Conservation (phyloP, 2,888 invertebrate species). For the Eupithecia tripunctaria region DNA sequence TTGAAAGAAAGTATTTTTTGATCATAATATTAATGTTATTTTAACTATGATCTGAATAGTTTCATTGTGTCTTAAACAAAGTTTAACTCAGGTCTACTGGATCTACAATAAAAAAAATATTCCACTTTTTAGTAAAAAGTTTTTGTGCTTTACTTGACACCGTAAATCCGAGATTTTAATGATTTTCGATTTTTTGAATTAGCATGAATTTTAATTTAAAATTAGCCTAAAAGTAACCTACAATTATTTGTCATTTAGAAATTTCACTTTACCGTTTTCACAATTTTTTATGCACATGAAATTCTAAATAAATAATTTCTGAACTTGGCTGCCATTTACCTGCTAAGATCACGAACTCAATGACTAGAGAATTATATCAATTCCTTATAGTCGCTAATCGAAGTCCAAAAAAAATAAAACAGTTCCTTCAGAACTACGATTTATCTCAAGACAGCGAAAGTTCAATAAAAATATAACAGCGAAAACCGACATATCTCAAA, state of each 20-base stretch:
- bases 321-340: background rate
- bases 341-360: constrained; percentile 73
- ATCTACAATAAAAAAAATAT: background rate
- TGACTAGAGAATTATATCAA: constrained; percentile 77
- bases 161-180: background rate
- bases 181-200: background rate
- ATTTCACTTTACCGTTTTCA: constrained; percentile 72
- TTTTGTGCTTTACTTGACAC: background rate
- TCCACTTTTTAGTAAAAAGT: background rate
- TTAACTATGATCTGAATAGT: background rate
- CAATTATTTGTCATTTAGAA: constrained; percentile 79
- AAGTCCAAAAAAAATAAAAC: background rate
- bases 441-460: background rate
- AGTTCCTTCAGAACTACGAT: background rate
- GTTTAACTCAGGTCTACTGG: background rate
- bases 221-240: constrained; percentile 55
- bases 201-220: constrained; percentile 24
- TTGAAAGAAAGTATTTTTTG: background rate
- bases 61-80: background rate
- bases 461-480: too few species aligned
- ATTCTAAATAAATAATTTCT: background rate
- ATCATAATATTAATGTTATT: background rate
- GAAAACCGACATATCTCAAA: background rate
- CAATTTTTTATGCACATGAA: constrained; percentile 16
- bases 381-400: constrained; percentile 58